A percentile compares a stretch with the other conserved stretches of the same genome.
phyloP scores from a whole-genome alignment of 92 coral and sea anemone species.

The Metridium senile region DNA sequence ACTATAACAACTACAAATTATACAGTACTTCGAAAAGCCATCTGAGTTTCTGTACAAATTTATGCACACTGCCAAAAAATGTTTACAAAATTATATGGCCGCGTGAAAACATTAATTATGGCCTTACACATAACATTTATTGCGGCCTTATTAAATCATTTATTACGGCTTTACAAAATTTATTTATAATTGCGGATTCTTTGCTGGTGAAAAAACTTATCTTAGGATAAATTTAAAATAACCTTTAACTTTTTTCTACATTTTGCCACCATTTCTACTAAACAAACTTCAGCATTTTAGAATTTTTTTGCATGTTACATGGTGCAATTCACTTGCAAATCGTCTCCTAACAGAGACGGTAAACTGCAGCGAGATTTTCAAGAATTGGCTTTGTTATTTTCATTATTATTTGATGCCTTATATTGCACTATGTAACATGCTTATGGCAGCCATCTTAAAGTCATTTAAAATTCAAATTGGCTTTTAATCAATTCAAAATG shows the following conservation, averaged over 20 bases:
- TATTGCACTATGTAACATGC: background rate
- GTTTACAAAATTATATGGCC: background rate
- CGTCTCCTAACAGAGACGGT: background rate
- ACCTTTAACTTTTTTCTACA: background rate
- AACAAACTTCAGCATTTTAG: background rate
- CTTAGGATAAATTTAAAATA: conserved; percentile 12
- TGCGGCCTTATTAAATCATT: too few species aligned
- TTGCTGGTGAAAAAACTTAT: conserved; percentile 32
- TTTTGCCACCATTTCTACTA: background rate
- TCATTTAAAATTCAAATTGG: too few species aligned
- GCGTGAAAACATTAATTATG: too few species aligned
- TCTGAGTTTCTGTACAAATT: background rate
- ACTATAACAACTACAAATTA: background rate
- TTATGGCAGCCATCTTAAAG: background rate
- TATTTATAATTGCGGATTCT: background rate
- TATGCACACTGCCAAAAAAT: background rate
- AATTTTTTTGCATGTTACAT: background rate
- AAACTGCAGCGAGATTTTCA: too few species aligned
- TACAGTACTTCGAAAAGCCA: background rate
- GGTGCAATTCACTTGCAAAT: background rate
- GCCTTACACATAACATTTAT: too few species aligned
- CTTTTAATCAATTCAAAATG: too few species aligned
- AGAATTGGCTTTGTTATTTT: background rate
- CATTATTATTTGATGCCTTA: background rate
- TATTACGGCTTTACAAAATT: background rate